Evolutionary conservation across 2,888 invertebrate species (phyloP), one percentile per base, ranked within the genome.

Genomic region (Apotomis turbidana): DNA sequence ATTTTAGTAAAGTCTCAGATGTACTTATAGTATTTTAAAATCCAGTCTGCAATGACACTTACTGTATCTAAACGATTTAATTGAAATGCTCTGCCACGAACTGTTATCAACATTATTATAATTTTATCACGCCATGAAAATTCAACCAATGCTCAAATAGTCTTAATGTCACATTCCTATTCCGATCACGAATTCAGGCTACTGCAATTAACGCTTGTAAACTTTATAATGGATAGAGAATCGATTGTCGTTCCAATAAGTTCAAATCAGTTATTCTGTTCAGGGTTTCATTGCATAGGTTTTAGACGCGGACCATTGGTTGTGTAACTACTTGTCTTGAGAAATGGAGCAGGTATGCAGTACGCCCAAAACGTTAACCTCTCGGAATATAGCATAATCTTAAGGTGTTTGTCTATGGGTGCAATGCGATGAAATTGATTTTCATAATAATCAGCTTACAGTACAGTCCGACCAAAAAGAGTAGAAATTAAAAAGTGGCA

Each of bases 161-260:
- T 68, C 44, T 15, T 72, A 72, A 68, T 68, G 63, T 68, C 63
- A 59, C 63, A 72, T 72, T 72, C 68, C 54, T 59, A 72, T 59
- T 62, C 72, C 68, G 58, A 63, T 72, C 72, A 72, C 68, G 72
- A 72, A 72, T 68, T 36, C 72, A 72, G 68, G 68, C 71, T 71
- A 71, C 71, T 68, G 68, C 72, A 72, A 72, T 72, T 72, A 72
- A 72, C 72, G 72, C 72, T 72, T 72, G 72, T 72, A 63, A 68
- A 68, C 68, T 54, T 63, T 68, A 68, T 68, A 72, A 72, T 72
- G 68, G 68, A 58, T 51, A 62, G 63, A 72, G 72, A 72, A 68
- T 68, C 72, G 72, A 72, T 72, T 72, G 72, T 72, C 72, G 72
- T 68, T 59, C 62, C 58, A 72, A 72, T 72, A 72, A 72, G 72